Evolutionary conservation across 2,888 invertebrate genomes (phyloP), one percentile per base, ranked within the genome.

Genomic region (Perizoma affinitatum): DNA sequence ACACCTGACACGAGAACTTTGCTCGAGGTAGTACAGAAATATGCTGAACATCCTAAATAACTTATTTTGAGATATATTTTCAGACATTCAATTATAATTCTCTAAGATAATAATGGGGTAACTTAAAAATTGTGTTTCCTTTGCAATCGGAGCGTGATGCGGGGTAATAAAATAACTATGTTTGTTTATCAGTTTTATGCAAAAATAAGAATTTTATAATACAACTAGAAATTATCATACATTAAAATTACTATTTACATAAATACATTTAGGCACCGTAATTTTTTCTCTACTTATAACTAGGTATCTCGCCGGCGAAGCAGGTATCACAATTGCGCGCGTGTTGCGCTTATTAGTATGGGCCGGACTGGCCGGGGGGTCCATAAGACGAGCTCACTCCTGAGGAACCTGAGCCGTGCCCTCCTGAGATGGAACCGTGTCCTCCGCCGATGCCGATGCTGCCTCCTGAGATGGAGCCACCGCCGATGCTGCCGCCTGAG

Each of bases 341-440:
- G 63, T 64, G 59, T 66, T 66, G 85, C 83, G 79, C 78, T 70
- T 70, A 77, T 86, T 94, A 94, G 84, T 95, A 95, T 68, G 95
- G 95, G 80, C 95, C 95, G 78, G 95, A 95, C 78, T 93, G 94
- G 67, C 94, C 94, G 77, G 95, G 95, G 78, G 95, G 92, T 65
- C 95, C 95, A 88, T 95, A 95, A 68, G 90, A 93, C 74, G 92
- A 80, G 92, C 94, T 93, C 76, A 93, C 93, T 61, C 87, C 87
- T 41, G 79, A 81, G 55, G 80, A 80, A 72, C 77, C 75, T 66
- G 72, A 71, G 57, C 77, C 76, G 40, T 81, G 82, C 50, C 77
- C 84, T 67, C 80, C 78, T 4, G 58, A 58, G 54, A 51, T 83
- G 61, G 84, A 80, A 6, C 83, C 79, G 74, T 78, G 78, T 3